phyloP scores from a whole-genome alignment of 2,113 vertebrate species.

The Platycercus adscitus region DNA sequence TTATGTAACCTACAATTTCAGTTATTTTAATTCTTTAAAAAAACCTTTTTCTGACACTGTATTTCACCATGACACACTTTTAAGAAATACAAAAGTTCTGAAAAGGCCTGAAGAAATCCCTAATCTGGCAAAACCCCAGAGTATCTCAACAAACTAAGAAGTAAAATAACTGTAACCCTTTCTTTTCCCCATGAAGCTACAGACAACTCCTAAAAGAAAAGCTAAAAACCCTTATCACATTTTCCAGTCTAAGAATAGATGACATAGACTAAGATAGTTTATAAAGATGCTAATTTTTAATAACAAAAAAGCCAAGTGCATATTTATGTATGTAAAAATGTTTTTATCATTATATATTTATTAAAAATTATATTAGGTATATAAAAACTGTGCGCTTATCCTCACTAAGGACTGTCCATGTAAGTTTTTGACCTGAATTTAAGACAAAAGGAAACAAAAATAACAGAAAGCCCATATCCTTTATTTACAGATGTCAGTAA shows the following conservation, averaged over 20 bases:
- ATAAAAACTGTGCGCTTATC: not conserved
- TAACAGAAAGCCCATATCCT: fast-evolving
- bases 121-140: not conserved
- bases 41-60: not conserved
- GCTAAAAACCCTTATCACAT: not conserved
- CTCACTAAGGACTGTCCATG: not conserved
- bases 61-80: not conserved
- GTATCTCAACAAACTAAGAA: not conserved
- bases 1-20: not conserved
- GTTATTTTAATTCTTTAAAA: not conserved
- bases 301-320: fast-evolving
- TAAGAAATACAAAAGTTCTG: not conserved
- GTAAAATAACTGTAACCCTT: not conserved
- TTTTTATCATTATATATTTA: not conserved
- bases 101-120: not conserved
- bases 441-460: not conserved
- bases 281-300: not conserved
- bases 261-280: not conserved
- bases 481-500: not conserved
- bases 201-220: not conserved
- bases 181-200: fast-evolving
- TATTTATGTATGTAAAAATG: not conserved
- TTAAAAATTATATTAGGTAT: not conserved
- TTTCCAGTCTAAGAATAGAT: not conserved
- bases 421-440: not conserved